Evolutionary conservation across 53 echinoderm and acorn worm genomes (phyloP), one percentile per base, ranked within the genome.

Genomic region (Temnopleurus reevesii): DNA sequence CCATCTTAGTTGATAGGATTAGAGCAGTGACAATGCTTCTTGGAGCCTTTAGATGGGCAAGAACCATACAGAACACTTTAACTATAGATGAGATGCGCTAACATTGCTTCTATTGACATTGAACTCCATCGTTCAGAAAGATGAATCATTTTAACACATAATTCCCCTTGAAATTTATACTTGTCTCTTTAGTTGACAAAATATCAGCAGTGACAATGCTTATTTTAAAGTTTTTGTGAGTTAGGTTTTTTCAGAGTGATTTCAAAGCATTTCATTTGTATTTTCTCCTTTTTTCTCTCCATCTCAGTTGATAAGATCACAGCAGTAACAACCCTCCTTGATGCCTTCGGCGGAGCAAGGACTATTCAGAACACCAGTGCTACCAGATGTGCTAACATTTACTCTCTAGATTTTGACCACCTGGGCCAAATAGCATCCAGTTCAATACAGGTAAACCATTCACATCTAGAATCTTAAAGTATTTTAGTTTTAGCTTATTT

Each of bases 341-440:
- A 96, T 66, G 99, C 96, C 56, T 99, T 99, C 89, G 93, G 99
- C 6, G 86, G 94, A 46, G 95, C 95, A 12, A 76, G 94, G 45
- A 99, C 99, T 25, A 91, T 93, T 29, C 99, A 99, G 92, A 93
- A 93, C 58, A 89, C 93, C 46, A 94, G 91, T 29, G 99, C 99
- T 17, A 94, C 99, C 5, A 85, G 99, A 25, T 99, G 96, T 92
- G 94, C 99, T 6, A 93, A 93, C 86, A 93, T 99, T 64, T 90
- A 92, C 80, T 96, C 99, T 2, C 84, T 99, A 44, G 99, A 99
- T 85, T 99, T 94, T 90, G 99, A 99, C 59, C 93, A 96, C 91
- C 86, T 89, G 77, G 99, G 99, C 13, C 99, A 99, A 85, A 94
- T 99, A 23, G 99, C 96, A 61, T 93, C 99, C 23, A 92, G 92